phyloP scores from a whole-genome alignment of 2,888 invertebrate genomes.

The Hedychridium roseum region DNA sequence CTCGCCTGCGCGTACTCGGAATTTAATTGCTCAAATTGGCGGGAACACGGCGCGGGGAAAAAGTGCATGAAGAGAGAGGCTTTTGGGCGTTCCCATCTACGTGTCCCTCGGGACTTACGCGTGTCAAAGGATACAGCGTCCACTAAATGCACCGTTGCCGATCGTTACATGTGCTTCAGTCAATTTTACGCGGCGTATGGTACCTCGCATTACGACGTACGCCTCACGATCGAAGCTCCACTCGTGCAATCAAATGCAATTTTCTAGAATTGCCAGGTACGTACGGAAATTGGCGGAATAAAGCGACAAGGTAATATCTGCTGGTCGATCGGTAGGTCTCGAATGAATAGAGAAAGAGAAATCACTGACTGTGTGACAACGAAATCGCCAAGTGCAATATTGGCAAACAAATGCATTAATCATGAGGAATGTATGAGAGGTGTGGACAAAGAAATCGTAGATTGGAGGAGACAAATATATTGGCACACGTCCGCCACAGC shows the following conservation, averaged over 20 bases:
- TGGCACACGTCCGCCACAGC: too few species aligned
- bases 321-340: not conserved
- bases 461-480: too few species aligned
- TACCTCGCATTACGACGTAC: not conserved
- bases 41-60: too few species aligned
- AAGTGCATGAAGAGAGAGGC: too few species aligned
- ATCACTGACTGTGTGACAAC: too few species aligned
- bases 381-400: too few species aligned
- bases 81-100: conserved; percentile 14
- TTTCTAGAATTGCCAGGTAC: conserved; percentile 8
- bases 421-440: too few species aligned
- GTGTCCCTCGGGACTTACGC: not conserved
- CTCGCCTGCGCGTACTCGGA: too few species aligned
- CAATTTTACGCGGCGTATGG: not conserved
- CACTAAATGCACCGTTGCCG: not conserved
- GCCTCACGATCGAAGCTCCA: not conserved
- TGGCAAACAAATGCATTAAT: too few species aligned
- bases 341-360: conserved; percentile 1
- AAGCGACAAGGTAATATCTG: not conserved
- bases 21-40: too few species aligned
- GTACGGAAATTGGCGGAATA: conserved; percentile 6
- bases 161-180: not conserved
- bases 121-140: not conserved
- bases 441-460: too few species aligned
- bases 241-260: conserved; percentile 1